Conservation (phyloP, 2,888 invertebrate species). For the Trissonchulus latispiculum region DNA sequence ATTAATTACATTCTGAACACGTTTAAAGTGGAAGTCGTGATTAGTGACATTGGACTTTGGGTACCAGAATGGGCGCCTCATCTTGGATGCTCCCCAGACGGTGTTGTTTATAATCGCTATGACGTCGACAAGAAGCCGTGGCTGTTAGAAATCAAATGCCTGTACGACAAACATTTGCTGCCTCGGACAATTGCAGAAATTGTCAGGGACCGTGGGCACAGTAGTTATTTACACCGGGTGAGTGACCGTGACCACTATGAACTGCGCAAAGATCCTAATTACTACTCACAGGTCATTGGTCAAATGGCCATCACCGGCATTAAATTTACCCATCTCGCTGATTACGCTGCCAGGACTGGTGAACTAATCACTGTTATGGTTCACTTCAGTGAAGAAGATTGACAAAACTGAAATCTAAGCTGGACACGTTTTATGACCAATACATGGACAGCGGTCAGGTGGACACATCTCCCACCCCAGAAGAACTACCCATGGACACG, state of each 20-base stretch:
- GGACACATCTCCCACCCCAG: no score
- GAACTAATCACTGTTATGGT: no score
- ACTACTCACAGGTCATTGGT: not conserved
- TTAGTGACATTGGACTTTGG: not conserved
- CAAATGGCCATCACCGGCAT: constrained; percentile 2
- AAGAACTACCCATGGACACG: no score
- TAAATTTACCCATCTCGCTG: no score
- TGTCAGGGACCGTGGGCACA: not conserved
- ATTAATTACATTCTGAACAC: not conserved
- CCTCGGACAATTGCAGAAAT: constrained; percentile 1
- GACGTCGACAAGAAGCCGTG: not conserved
- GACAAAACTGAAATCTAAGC: no score
- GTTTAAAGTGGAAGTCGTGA: not conserved
- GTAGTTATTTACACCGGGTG: not conserved
- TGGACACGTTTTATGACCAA: no score
- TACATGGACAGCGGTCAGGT: no score
- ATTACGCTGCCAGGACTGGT: no score
- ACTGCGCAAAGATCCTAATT: not conserved
- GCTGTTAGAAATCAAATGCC: constrained; percentile 7
- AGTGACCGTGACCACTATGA: not conserved
- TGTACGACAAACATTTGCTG: not conserved
- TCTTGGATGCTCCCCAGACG: not conserved
- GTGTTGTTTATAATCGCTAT: no score
- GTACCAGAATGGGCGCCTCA: not conserved
- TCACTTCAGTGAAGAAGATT: no score